Evolutionary conservation across 2,888 invertebrate species (phyloP).

Genomic region (Eupithecia subumbrata): DNA sequence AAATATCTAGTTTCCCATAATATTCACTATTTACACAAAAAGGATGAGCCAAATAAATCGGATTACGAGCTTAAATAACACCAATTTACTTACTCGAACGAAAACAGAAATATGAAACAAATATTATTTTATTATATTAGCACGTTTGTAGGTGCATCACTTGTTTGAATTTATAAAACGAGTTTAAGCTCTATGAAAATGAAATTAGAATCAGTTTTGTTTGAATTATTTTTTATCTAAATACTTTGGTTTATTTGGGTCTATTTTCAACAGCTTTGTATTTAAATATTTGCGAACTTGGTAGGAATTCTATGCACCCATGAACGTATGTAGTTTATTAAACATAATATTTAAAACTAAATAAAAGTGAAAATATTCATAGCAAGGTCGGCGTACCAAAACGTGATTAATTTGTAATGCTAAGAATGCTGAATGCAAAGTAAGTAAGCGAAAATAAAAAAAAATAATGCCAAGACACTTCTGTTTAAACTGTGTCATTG

Average conservation of each 20-base stretch:
- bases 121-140: conserved; percentile 81
- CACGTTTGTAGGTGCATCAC: conserved; percentile 36
- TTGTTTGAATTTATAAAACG: not conserved
- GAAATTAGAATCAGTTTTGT: not conserved
- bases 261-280: not conserved
- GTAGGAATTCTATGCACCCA: not conserved
- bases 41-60: conserved; percentile 66
- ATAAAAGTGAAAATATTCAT: too few relatives aligned
- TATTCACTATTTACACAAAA: conserved; percentile 38
- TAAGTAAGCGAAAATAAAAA: not conserved
- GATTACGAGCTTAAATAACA: conserved; percentile 71
- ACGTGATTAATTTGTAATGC: not conserved
- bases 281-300: not conserved
- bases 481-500: conserved; percentile 36
- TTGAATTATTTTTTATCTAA: not conserved
- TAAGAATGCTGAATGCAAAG: not conserved
- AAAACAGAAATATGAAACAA: conserved; percentile 73
- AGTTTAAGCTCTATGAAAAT: not conserved
- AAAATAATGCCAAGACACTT: too few relatives aligned
- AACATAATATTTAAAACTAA: not conserved
- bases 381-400: not conserved
- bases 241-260: not conserved
- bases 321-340: not conserved
- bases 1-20: not conserved
- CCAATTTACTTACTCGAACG: conserved; percentile 72